phyloP scores from a whole-genome alignment of 2,797 vertebrate genomes.

The Halcyon badia region DNA sequence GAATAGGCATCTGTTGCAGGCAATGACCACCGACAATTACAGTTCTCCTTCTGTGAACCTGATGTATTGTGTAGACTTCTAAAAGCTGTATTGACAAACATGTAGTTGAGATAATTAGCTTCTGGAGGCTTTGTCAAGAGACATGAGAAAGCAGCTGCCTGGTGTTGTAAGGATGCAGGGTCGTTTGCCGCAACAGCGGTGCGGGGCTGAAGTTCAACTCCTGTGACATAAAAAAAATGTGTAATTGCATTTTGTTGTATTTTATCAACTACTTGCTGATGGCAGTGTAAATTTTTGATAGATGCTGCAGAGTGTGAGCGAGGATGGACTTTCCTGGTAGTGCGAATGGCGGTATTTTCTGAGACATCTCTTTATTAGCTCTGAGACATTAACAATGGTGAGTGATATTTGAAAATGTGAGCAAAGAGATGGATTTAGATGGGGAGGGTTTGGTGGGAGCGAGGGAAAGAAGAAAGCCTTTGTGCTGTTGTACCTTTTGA shows the following conservation, averaged over 20 bases:
- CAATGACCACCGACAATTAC: conserved; percentile 39
- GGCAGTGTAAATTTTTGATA: conserved; percentile 1
- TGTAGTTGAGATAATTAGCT: conserved; percentile 19
- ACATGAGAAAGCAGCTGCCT: neutral
- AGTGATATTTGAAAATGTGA: neutral
- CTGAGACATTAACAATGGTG: neutral
- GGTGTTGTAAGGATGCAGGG: neutral
- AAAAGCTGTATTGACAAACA: conserved; percentile 53
- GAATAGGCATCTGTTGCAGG: conserved; percentile 41
- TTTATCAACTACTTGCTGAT: neutral
- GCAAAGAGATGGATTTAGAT: neutral
- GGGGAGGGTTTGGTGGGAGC: neutral
- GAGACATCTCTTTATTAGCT: neutral
- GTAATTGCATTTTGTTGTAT: neutral
- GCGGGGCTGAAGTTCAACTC: neutral
- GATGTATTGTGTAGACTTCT: conserved; percentile 2
- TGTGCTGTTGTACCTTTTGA: neutral
- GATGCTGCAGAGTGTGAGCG: neutral
- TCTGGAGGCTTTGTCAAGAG: neutral
- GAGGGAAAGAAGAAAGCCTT: neutral
- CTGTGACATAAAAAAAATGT: neutral
- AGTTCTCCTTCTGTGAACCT: conserved; percentile 20
- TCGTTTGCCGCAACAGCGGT: neutral
- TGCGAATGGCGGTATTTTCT: neutral
- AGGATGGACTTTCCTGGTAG: neutral